These are phyloP conservation scores for Maconellicoccus hirsutus DNA, from an alignment of 1,140 invertebrate genomes.

Conservation along the genomic window DNA sequence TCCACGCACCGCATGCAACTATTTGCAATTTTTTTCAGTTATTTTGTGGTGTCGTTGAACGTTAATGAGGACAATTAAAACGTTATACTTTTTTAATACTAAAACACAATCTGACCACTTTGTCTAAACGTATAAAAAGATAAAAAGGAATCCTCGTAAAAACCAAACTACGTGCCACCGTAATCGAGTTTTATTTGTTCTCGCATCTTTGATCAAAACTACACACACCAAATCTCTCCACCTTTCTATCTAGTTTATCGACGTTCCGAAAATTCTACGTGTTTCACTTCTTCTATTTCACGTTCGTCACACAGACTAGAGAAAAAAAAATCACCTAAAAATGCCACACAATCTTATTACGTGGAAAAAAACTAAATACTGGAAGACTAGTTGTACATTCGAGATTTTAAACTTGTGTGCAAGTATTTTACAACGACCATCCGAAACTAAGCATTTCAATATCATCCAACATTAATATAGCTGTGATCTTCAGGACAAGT, in stretches of 20 bases:
- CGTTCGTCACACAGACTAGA: too few relatives aligned
- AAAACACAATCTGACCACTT: background rate
- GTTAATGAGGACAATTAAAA: conserved; percentile 5
- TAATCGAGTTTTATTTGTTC: conserved; percentile 3
- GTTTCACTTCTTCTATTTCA: background rate
- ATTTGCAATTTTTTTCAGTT: background rate
- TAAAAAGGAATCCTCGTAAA: background rate
- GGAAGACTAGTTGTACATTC: too few relatives aligned
- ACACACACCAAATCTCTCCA: background rate
- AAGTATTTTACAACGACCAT: too few relatives aligned
- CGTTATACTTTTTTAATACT: background rate
- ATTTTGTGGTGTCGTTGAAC: background rate
- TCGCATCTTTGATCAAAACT: background rate
- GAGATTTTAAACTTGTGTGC: too few relatives aligned
- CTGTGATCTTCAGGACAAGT: too few relatives aligned
- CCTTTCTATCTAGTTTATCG: background rate
- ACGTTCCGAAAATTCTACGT: background rate
- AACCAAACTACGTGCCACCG: background rate
- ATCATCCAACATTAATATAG: too few relatives aligned
- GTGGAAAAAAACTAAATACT: too few relatives aligned
- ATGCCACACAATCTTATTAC: too few relatives aligned
- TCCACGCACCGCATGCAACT: background rate
- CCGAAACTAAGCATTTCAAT: too few relatives aligned
- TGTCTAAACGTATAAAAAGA: background rate
- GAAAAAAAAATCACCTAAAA: too few relatives aligned